Evolutionary conservation across 2,797 vertebrate genomes (phyloP).

Genomic region (Balearica regulorum): DNA sequence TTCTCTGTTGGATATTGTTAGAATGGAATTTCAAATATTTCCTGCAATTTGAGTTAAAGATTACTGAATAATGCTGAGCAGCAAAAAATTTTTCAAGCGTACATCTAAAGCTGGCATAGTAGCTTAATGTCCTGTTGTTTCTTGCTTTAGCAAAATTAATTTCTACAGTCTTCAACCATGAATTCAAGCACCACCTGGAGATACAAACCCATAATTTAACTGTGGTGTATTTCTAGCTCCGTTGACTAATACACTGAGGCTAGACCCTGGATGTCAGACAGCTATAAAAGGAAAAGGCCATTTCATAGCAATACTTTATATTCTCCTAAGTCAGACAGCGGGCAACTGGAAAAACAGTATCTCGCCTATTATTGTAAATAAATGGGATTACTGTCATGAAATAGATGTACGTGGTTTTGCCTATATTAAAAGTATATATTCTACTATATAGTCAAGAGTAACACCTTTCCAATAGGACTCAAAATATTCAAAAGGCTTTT

Average conservation of each 20-base stretch:
- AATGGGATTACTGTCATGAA: not conserved
- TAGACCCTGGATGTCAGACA: not conserved
- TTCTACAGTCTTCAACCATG: conserved; percentile 21
- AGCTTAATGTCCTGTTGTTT: conserved; percentile 62
- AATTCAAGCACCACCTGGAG: conserved; percentile 56
- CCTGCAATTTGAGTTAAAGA: conserved; percentile 69
- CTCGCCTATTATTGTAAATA: not conserved
- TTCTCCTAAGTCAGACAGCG: not conserved
- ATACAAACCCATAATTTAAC: conserved; percentile 44
- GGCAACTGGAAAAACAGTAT: not conserved
- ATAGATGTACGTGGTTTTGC: not conserved
- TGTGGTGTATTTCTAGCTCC: conserved; percentile 13
- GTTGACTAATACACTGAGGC: not conserved
- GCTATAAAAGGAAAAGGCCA: not conserved
- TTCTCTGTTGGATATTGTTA: conserved; percentile 68
- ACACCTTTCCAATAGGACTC: not conserved
- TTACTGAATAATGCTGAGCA: conserved; percentile 63
- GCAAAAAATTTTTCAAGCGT: conserved; percentile 35
- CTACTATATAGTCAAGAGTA: not conserved
- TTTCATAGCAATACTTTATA: not conserved
- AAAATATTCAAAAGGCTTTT: not conserved
- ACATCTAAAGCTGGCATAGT: conserved; percentile 48
- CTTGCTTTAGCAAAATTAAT: conserved; percentile 63
- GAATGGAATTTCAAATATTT: conserved; percentile 72
- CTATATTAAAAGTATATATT: not conserved